Evolutionary conservation across 2,888 invertebrate species (phyloP).

Genomic region (Temnothorax unifasciatus): DNA sequence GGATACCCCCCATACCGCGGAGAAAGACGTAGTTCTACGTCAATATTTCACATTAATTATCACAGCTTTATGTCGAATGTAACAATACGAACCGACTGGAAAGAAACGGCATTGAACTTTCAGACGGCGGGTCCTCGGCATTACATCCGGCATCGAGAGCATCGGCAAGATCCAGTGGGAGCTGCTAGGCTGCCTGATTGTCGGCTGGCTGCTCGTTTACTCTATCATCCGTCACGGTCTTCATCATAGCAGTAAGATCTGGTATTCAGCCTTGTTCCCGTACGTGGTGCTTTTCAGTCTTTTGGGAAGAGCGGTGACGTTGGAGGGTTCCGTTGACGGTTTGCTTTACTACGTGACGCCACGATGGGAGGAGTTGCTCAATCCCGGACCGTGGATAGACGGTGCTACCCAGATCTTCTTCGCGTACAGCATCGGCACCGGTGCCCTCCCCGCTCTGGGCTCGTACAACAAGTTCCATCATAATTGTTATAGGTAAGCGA

Average conservation of each 20-base stretch:
- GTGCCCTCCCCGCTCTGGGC: constrained; percentile 91
- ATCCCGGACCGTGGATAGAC: constrained; percentile 90
- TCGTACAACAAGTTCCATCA: constrained; percentile 93
- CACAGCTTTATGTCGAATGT: neutral
- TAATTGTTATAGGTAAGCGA: constrained; percentile 90
- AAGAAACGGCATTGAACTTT: constrained; percentile 73
- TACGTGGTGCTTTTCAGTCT: constrained; percentile 91
- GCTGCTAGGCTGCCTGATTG: constrained; percentile 88
- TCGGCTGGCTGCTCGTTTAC: constrained; percentile 91
- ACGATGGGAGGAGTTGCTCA: constrained; percentile 87
- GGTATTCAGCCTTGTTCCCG: constrained; percentile 93
- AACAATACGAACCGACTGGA: neutral
- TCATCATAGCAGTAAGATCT: constrained; percentile 92
- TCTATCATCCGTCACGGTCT: constrained; percentile 91
- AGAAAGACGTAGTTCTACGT: too few relatives aligned
- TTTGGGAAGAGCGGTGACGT: constrained; percentile 89
- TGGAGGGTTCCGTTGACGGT: constrained; percentile 90
- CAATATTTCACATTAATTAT: neutral
- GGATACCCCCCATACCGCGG: too few relatives aligned
- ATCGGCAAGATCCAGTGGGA: constrained; percentile 91
- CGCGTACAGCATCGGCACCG: constrained; percentile 92
- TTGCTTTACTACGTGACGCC: constrained; percentile 91
- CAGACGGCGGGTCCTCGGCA: constrained; percentile 89
- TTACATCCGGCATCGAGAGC: constrained; percentile 88
- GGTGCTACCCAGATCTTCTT: constrained; percentile 93